These are phyloP conservation scores for Corythoichthys intestinalis DNA, from an alignment of 2,113 vertebrate genomes.

Conservation along the genomic window DNA sequence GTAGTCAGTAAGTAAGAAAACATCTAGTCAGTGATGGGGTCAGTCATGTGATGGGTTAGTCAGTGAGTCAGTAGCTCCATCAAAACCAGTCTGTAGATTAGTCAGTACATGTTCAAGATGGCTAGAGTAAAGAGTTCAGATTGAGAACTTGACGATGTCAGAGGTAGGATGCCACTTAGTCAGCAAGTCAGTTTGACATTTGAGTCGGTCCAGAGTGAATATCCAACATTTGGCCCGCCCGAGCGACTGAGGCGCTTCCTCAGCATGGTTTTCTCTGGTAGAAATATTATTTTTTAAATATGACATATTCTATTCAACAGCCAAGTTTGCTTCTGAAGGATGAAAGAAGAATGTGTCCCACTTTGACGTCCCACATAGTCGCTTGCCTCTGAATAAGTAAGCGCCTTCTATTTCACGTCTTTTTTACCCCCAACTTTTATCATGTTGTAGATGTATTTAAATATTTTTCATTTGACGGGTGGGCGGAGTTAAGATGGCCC, in stretches of 20 bases:
- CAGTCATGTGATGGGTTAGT: too few relatives aligned
- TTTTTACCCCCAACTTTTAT: background rate
- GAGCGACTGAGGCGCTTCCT: background rate
- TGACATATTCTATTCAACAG: background rate
- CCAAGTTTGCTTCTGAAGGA: background rate
- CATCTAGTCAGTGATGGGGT: too few relatives aligned
- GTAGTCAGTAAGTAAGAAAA: too few relatives aligned
- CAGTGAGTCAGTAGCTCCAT: too few relatives aligned
- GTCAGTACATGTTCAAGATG: too few relatives aligned
- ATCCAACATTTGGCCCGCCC: too few relatives aligned
- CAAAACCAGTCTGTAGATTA: too few relatives aligned
- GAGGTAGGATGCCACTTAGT: too few relatives aligned
- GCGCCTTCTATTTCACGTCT: background rate
- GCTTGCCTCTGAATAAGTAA: background rate
- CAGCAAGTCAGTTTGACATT: background rate
- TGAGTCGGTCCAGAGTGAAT: too few relatives aligned
- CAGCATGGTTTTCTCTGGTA: background rate
- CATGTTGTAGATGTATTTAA: background rate
- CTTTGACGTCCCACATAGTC: slow-evolving; percentile 6
- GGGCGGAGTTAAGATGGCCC: background rate
- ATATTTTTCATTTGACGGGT: background rate
- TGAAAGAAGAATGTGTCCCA: background rate
- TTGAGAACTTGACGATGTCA: too few relatives aligned
- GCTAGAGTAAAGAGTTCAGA: too few relatives aligned
- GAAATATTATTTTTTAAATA: background rate